Percentiles rank a stretch among this genome's conserved stretches.
These are phyloP conservation scores for Centropus unirufus DNA, from an alignment of 2,113 vertebrate genomes.

Conservation along the genomic window DNA sequence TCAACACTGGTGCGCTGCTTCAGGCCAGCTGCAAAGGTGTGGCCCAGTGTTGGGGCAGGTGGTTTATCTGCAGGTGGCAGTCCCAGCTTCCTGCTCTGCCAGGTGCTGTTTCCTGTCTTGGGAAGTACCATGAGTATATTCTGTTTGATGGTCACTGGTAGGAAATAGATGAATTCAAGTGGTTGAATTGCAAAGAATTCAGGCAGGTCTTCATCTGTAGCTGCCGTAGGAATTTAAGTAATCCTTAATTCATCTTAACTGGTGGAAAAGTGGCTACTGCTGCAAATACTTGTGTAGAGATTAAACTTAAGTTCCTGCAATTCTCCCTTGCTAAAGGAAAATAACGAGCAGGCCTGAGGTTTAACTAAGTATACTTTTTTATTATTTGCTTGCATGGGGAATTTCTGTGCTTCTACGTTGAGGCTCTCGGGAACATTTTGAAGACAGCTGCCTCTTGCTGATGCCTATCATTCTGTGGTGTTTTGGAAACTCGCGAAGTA, in stretches of 20 bases:
- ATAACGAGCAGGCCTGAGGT: not conserved
- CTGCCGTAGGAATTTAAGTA: not conserved
- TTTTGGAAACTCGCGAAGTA: not conserved
- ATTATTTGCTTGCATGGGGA: not conserved
- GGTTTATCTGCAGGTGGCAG: not conserved
- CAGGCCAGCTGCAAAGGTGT: not conserved
- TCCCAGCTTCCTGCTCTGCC: not conserved
- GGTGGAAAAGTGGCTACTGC: not conserved
- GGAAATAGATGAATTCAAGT: not conserved
- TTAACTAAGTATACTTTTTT: not conserved
- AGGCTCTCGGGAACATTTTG: not conserved
- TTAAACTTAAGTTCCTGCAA: not conserved
- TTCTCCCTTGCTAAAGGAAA: not conserved
- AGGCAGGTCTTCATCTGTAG: not conserved
- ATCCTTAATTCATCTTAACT: not conserved
- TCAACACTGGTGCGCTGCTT: not conserved
- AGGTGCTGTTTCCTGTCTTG: not conserved
- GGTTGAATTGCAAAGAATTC: slow-evolving; percentile 12
- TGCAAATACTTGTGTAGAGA: not conserved
- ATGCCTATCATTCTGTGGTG: not conserved
- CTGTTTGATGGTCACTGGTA: not conserved
- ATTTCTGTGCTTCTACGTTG: not conserved
- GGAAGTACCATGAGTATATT: not conserved
- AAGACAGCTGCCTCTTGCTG: not conserved
- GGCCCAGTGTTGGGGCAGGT: not conserved